These are phyloP conservation scores for Xanthia togata DNA, from an alignment of 2,888 invertebrate species.

Conservation along the genomic window DNA sequence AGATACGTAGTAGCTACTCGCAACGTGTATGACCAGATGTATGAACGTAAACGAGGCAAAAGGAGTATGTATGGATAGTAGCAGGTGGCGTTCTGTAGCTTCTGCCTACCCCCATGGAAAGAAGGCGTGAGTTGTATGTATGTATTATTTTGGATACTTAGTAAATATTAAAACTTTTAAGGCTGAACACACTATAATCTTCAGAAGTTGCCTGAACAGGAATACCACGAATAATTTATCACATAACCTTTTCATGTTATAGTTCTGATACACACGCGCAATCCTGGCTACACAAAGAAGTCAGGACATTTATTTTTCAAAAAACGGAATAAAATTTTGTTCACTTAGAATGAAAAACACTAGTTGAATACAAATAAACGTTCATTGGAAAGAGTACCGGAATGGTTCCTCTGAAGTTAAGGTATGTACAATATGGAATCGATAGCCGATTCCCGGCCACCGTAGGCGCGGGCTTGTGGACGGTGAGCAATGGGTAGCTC, in stretches of 20 bases:
- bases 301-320: no score
- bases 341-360: no score
- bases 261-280: neutral
- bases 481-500: no score
- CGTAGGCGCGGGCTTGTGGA: no score
- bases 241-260: neutral
- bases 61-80: neutral
- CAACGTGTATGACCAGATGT: no score
- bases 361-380: no score
- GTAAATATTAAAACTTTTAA: neutral
- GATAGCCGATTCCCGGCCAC: no score
- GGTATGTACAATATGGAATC: no score
- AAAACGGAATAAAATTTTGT: no score
- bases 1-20: no score
- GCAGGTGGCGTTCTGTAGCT: neutral
- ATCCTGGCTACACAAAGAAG: neutral
- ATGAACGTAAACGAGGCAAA: neutral
- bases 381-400: no score
- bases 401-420: no score
- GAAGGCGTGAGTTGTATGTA: neutral
- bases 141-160: neutral
- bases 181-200: neutral
- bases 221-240: neutral
- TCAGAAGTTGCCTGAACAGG: neutral
- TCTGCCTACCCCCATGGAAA: neutral